Base-by-base conservation (phyloP, 37 sponge, comb jelly and placozoan species). In the Mnemiopsis leidyi region DNA sequence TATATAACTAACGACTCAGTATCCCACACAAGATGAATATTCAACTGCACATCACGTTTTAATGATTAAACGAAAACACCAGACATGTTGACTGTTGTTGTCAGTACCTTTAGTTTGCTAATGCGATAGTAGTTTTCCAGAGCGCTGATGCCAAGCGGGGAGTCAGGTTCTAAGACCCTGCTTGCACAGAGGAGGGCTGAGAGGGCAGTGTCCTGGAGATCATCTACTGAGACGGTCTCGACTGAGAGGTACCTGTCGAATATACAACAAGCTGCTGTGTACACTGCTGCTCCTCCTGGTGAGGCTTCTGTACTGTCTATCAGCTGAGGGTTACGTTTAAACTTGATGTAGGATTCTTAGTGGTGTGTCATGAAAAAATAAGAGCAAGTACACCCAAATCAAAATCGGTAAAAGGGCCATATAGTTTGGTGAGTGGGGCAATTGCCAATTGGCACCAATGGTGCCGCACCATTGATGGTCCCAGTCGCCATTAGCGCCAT, bases 181-280 rank as follows among this genome's bases (percentile, higher is more conserved):
- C 79, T 77, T 3, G 32, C 26, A 9, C 20, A 26, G 5, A 77
- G 1, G 18, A 77, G 36, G 35, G 79, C 79, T 1, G 79, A 31
- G 18, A 77, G 79, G 9, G 79, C 79, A 21, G 32, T 32, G 18
- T 77, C 79, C 79, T 77, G 79, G 18, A 77, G 7, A 0, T 77
- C 79, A 13, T 77, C 32, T 7, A 36, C 36, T 34, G 79, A 26
- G 0, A 77, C 36, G 18, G 36, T 28, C 79, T 77, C 35, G 32
- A 77, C 79, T 13, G 79, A 77, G 33, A 77, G 79, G 79, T 77
- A 77, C 18, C 79, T 77, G 79, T 77, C 79, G 1, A 77, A 34
- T 36, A 34, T 28, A 32, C 79, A 77, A 36, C 79, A 77, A 9
- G 32, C 79, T 0, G 36, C 36, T 31, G 79, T 26, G 79, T 31